Evolutionary conservation across 2,113 vertebrate species (phyloP).

Genomic region (Brachirus orientalis): DNA sequence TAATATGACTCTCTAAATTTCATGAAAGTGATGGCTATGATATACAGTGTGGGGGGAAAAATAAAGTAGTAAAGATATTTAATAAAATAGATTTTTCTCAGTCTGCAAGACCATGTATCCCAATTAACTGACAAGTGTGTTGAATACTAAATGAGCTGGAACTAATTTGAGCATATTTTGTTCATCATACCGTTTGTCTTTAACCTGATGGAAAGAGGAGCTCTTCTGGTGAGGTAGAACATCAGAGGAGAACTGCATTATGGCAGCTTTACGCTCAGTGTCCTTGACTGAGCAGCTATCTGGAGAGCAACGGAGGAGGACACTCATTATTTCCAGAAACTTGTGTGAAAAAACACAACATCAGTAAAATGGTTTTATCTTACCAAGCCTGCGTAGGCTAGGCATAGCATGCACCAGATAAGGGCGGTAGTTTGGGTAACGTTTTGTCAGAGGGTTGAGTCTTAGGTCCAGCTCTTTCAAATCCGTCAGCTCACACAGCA

Average conservation of each 20-base stretch:
- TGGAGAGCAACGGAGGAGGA: conserved; percentile 43
- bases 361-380: neutral
- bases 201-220: conserved; percentile 21
- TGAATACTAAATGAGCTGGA: neutral
- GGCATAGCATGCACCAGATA: conserved; percentile 81
- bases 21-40: too few relatives aligned
- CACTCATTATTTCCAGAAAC: neutral
- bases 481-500: conserved; percentile 71
- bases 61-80: too few relatives aligned
- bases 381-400: conserved; percentile 82
- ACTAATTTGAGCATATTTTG: neutral
- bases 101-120: too few relatives aligned
- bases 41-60: too few relatives aligned
- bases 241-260: conserved; percentile 79
- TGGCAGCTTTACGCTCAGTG: conserved; percentile 79
- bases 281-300: conserved; percentile 81
- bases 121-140: neutral
- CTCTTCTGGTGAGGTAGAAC: conserved; percentile 46
- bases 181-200: conserved; percentile 50
- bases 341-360: neutral
- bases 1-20: too few relatives aligned
- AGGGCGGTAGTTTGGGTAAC: conserved; percentile 78
- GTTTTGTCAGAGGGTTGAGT: conserved; percentile 84
- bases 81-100: too few relatives aligned
- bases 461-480: conserved; percentile 84